Base-by-base conservation (phyloP, 1,140 invertebrate species). In the Drosophila sucinea region DNA sequence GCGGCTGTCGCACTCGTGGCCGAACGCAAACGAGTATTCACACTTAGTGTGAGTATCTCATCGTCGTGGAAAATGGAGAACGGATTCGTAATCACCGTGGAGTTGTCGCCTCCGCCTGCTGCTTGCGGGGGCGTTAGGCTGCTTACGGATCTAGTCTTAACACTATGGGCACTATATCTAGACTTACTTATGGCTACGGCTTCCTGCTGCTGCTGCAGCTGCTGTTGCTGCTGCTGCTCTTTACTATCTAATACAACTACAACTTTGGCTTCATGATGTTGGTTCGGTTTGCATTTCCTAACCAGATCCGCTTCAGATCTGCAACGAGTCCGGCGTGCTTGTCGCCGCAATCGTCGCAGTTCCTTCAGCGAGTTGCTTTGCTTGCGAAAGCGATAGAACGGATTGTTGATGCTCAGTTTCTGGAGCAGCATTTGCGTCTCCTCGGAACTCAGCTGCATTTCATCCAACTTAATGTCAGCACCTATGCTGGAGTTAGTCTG, bases 31-130 rank as follows among this genome's bases (percentile, higher is more conserved):
- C 90, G 73, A 0, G 87, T 76, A 40, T 90, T 90, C 0, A 91
- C 83, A 40, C 66, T 83, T 0, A 91, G 63, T 0, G 86, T 90
- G 10, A 91, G 69, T 11, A 84, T 85, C 51, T 91, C 87, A 55
- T 91, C 87, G 38, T 92, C 91, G 66, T 92, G 89, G 33, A 92
- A 92, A 27, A 92, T 92, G 55, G 91, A 91, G 58, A 92, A 92
- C 23, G 91, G 91, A 66, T 92, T 92, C 4, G 91, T 91, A 35
- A 92, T 92, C 10, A 91, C 90, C 57, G 90, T 91, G 17, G 86
- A 91, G 63, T 70, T 89, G 32, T 91, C 89, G 23, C 57, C 79
- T 55, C 54, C 23, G 29, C 41, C 41, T 4, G 3, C 10, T 61
- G 38, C 62, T 68, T 4, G 40, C 38, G 60, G 62, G 61, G 79